Base-by-base conservation (phyloP, 2,888 invertebrate species). In the Conus canariensis region DNA sequence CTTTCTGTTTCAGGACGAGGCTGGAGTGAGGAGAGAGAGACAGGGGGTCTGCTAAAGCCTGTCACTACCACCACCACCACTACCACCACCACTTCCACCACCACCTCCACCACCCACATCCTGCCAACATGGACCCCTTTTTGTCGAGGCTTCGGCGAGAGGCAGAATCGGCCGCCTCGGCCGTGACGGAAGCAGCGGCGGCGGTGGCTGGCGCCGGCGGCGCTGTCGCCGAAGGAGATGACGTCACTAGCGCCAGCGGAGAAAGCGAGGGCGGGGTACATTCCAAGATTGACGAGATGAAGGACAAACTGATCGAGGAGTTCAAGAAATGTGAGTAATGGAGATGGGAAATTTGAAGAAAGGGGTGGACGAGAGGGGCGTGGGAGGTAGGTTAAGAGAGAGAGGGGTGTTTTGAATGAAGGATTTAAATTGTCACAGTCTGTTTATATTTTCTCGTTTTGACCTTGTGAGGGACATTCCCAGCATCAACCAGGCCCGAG, bases 231-330 rank as follows among this genome's bases (percentile, higher is more conserved):
- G 90, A 89, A 30, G 90, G 88, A 19, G 91, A 90, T 25, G 91
- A 90, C 45, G 91, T 88, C 30, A 91, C 93, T n/a, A 64, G 87
- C 9, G n/a, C 90, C 10, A 25, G n/a, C 58, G 82, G 82, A 6
- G 82, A 56, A 83, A 87, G 90, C 10, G 91, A 85, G 9, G 92
- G 93, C 67, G 93, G 92, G 59, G 90, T 91, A 58, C 60, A 92
- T 59, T 90, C 87, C n/a, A 91, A 90, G 25, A 88, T 94, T 22
- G 91, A 94, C 86, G 94, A 94, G 90, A 87, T 94, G n/a, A 93
- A 93, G 90, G 93, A 94, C 77, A 92, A 93, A 90, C 91, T 94
- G 8, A 93, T 94, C 92, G 94, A 92, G 86, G 93, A 94, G 88
- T 91, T 95, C 85, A 91, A 94, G 74, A 94, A 93, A 90, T 91